Percentiles rank a stretch among this genome's conserved stretches.
These are phyloP conservation scores for Drosophila pandora DNA, from an alignment of 1,140 invertebrate species.

Conservation along the genomic window DNA sequence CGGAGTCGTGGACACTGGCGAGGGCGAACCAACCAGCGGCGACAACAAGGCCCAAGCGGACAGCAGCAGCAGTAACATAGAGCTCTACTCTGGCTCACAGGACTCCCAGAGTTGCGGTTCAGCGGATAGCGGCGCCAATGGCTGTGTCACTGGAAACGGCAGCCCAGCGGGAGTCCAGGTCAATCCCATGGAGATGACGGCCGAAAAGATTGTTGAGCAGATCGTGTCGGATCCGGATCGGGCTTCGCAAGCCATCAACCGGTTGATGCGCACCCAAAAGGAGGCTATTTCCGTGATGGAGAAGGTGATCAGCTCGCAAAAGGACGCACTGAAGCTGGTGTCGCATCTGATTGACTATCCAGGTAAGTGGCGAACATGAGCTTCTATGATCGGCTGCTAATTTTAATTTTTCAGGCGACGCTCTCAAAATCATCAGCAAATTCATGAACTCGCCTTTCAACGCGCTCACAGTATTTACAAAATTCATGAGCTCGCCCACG, in stretches of 20 bases:
- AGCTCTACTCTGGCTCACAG: constrained; percentile 61
- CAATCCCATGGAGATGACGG: constrained; percentile 74
- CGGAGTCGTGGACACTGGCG: constrained; percentile 30
- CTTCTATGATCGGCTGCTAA: background rate
- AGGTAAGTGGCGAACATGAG: constrained; percentile 35
- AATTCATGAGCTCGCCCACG: constrained; percentile 83
- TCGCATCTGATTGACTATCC: constrained; percentile 81
- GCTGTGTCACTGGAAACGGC: constrained; percentile 8
- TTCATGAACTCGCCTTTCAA: constrained; percentile 83
- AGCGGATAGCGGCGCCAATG: constrained; percentile 59
- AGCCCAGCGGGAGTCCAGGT: constrained; percentile 22
- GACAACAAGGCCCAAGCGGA: constrained; percentile 57
- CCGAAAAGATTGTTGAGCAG: constrained; percentile 75
- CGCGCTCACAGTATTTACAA: constrained; percentile 83
- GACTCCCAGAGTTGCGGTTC: constrained; percentile 80
- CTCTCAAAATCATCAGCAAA: constrained; percentile 82
- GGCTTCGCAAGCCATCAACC: constrained; percentile 74
- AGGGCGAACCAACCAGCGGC: constrained; percentile 21
- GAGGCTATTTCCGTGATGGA: constrained; percentile 78
- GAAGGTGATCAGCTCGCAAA: constrained; percentile 79
- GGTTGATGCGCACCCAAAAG: constrained; percentile 77
- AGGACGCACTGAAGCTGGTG: constrained; percentile 77
- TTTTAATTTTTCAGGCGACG: constrained; percentile 63
- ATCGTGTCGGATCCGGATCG: constrained; percentile 79
- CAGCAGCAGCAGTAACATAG: constrained; percentile 69